A percentile compares a stretch with the other conserved stretches of the same genome.
These are phyloP conservation scores for Seira musarum DNA, from an alignment of 2,888 invertebrate species.

Conservation along the genomic window DNA sequence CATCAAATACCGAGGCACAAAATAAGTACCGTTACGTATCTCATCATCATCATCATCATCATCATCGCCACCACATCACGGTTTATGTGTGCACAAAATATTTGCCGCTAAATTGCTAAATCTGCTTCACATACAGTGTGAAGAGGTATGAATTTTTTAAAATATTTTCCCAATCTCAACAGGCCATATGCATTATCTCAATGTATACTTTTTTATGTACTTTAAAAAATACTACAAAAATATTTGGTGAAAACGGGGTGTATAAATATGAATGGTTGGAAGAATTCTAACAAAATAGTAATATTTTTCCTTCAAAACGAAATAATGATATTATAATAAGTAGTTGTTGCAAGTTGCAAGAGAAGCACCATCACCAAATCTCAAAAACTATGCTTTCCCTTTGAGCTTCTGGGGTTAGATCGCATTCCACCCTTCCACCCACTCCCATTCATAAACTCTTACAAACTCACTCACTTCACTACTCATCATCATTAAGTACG, in stretches of 20 bases:
- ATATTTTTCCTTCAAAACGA: background rate
- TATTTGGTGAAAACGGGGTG: background rate
- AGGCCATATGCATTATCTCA: background rate
- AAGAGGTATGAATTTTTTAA: background rate
- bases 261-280: background rate
- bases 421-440: conserved; percentile 66
- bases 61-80: no score
- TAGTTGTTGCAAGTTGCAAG: no score
- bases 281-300: background rate
- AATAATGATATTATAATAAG: background rate
- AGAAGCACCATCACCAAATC: background rate
- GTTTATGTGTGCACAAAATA: background rate
- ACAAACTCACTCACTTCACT: conserved; percentile 44
- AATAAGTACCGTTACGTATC: background rate
- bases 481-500: conserved; percentile 22
- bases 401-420: conserved; percentile 21
- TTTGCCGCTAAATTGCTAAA: background rate
- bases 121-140: background rate
- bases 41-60: background rate
- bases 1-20: background rate
- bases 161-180: background rate
- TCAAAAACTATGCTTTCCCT: background rate
- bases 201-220: background rate
- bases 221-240: background rate
- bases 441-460: conserved; percentile 68